Conservation (phyloP, 2,888 invertebrate genomes). For the Clostera curtula region DNA sequence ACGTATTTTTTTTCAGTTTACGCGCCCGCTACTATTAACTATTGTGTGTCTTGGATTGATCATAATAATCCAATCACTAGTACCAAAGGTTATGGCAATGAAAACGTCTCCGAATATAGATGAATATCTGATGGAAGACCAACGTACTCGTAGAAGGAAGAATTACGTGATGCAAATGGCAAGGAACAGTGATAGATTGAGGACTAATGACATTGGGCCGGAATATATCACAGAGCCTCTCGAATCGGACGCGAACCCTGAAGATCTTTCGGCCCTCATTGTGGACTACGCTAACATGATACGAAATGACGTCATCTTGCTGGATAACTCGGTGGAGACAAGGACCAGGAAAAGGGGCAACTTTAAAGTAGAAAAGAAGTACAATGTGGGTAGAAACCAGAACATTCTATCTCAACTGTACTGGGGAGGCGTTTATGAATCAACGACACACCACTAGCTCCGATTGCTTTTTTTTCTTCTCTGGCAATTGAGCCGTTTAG, state of each 20-base stretch:
- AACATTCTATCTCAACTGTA: too few species aligned
- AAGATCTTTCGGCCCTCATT: slow-evolving; percentile 50
- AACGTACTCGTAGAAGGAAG: slow-evolving; percentile 43
- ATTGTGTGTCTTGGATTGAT: slow-evolving; percentile 38
- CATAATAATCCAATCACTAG: slow-evolving; percentile 34
- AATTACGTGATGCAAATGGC: slow-evolving; percentile 46
- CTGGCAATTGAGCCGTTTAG: too few species aligned
- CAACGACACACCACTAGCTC: too few species aligned
- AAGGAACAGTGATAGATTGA: slow-evolving; percentile 34
- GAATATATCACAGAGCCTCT: slow-evolving; percentile 29
- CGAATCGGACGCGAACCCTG: slow-evolving; percentile 33
- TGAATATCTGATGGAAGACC: slow-evolving; percentile 45
- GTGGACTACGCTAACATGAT: slow-evolving; percentile 63
- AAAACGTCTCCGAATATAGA: slow-evolving; percentile 37
- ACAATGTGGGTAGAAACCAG: slow-evolving; percentile 33
- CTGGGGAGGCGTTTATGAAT: too few species aligned
- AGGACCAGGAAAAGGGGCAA: slow-evolving; percentile 58
- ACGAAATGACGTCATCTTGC: slow-evolving; percentile 51
- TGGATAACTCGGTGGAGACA: slow-evolving; percentile 62
- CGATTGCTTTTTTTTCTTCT: too few species aligned
- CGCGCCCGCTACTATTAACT: slow-evolving; percentile 28
- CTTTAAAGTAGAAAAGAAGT: slow-evolving; percentile 43
- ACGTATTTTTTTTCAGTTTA: slow-evolving; percentile 34
- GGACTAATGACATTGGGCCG: slow-evolving; percentile 29
- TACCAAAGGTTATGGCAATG: slow-evolving; percentile 39